These are phyloP conservation scores for Helicoverpa armigera DNA, from an alignment of 1,140 invertebrate species.

Conservation along the genomic window DNA sequence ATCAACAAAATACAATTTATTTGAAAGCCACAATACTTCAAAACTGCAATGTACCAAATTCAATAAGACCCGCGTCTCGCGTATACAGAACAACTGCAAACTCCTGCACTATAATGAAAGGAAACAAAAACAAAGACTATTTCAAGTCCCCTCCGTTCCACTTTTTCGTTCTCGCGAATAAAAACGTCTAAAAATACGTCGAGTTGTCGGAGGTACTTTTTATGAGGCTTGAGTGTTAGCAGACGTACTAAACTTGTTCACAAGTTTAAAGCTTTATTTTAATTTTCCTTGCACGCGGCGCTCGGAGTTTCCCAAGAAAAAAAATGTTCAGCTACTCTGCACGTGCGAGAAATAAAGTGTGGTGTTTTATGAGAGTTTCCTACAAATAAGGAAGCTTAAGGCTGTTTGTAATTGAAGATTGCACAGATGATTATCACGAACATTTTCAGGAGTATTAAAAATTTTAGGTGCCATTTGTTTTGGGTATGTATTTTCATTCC, in stretches of 20 bases:
- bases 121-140: conserved; percentile 54
- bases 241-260: conserved; percentile 76
- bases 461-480: not conserved
- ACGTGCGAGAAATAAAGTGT: conserved; percentile 65
- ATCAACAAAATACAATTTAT: conserved; percentile 38
- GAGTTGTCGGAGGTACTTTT: conserved; percentile 65
- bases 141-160: conserved; percentile 34
- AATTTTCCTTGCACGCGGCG: conserved; percentile 74
- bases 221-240: conserved; percentile 65
- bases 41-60: conserved; percentile 35
- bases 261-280: conserved; percentile 83
- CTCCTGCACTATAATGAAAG: conserved; percentile 49
- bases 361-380: conserved; percentile 54
- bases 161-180: conserved; percentile 57
- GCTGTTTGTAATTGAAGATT: conserved; percentile 43
- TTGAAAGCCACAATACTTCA: conserved; percentile 32
- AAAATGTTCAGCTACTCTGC: conserved; percentile 63
- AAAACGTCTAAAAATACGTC: conserved; percentile 73
- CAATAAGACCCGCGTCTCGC: conserved; percentile 37
- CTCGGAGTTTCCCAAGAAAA: conserved; percentile 56
- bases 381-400: conserved; percentile 54
- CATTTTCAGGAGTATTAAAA: not conserved
- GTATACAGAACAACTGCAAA: conserved; percentile 13
- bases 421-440: conserved; percentile 17
- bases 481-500: not conserved